These are phyloP conservation scores for Amia ocellicauda DNA, from an alignment of 2,113 vertebrate species.

Conservation along the genomic window DNA sequence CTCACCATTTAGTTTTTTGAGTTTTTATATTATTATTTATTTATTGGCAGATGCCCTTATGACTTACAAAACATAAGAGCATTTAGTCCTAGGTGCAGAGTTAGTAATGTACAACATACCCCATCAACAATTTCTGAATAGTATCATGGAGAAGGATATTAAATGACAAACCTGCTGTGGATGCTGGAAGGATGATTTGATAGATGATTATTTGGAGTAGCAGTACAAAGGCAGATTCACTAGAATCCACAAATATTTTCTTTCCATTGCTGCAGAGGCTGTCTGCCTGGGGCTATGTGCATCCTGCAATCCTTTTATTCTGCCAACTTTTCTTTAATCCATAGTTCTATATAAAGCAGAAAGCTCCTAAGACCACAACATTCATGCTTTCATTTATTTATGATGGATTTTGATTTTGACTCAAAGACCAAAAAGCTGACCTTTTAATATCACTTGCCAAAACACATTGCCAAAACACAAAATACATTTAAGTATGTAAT, in stretches of 20 bases:
- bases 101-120: conserved; percentile 26
- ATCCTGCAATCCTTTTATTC: conserved; percentile 45
- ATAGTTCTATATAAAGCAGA: conserved; percentile 31
- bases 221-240: conserved; percentile 23
- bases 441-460: conserved; percentile 22
- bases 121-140: conserved; percentile 30
- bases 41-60: too few relatives aligned
- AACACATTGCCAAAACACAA: too few relatives aligned
- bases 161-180: conserved; percentile 38
- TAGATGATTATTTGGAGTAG: conserved; percentile 39
- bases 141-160: conserved; percentile 26
- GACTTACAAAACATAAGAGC: too few relatives aligned
- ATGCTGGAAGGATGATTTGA: conserved; percentile 36
- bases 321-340: conserved; percentile 48
- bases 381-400: conserved; percentile 31
- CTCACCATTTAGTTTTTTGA: conserved; percentile 35
- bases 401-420: conserved; percentile 34
- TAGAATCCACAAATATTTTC: conserved; percentile 17
- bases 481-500: too few relatives aligned
- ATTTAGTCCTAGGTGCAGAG: conserved; percentile 46
- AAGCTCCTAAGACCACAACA: conserved; percentile 41
- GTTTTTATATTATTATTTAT: too few relatives aligned
- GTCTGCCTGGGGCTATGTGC: conserved; percentile 37
- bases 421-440: conserved; percentile 36
- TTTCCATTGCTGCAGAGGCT: conserved; percentile 30